phyloP scores from a whole-genome alignment of 2,888 invertebrate species.

The Dolichopus griseipennis region DNA sequence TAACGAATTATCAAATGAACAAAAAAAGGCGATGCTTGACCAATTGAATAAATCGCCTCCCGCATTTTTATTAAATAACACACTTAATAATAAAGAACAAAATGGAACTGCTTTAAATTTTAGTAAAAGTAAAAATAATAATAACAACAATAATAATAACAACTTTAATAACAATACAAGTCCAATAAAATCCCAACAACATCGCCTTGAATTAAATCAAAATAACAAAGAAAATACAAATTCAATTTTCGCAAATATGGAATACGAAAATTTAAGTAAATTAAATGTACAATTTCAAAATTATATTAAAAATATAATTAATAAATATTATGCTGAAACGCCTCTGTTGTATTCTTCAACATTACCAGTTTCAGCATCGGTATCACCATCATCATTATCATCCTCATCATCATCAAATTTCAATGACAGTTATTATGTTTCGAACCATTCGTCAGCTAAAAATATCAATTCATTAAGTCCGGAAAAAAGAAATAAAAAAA shows the following conservation, averaged over 20 bases:
- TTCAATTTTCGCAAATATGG: slow-evolving; percentile 39
- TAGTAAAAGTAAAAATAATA: background rate
- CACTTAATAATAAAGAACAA: slow-evolving; percentile 1
- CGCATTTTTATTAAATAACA: slow-evolving; percentile 38
- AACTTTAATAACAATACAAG: background rate
- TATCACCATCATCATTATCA: slow-evolving; percentile 20
- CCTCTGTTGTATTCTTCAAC: slow-evolving; percentile 34
- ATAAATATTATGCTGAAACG: slow-evolving; percentile 41
- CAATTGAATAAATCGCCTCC: slow-evolving; percentile 43
- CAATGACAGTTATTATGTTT: background rate
- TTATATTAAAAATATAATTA: slow-evolving; percentile 42
- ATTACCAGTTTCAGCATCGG: slow-evolving; percentile 26
- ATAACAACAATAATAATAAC: background rate
- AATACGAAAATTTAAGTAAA: slow-evolving; percentile 41
- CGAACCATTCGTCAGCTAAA: background rate
- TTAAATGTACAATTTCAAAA: slow-evolving; percentile 42
- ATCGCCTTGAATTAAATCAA: slow-evolving; percentile 22
- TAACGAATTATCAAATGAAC: slow-evolving; percentile 22
- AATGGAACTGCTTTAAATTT: background rate
- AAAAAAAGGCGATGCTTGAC: slow-evolving; percentile 37
- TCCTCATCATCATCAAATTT: slow-evolving; percentile 14
- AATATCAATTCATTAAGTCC: background rate
- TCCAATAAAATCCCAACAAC: slow-evolving; percentile 22
- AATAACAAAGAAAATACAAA: slow-evolving; percentile 29
- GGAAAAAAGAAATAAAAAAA: slow-evolving; percentile 26